A percentile compares a stretch with the other conserved stretches of the same genome.
Conservation (phyloP, 2,888 invertebrate species). For the Ichneumoninae sp. region DNA sequence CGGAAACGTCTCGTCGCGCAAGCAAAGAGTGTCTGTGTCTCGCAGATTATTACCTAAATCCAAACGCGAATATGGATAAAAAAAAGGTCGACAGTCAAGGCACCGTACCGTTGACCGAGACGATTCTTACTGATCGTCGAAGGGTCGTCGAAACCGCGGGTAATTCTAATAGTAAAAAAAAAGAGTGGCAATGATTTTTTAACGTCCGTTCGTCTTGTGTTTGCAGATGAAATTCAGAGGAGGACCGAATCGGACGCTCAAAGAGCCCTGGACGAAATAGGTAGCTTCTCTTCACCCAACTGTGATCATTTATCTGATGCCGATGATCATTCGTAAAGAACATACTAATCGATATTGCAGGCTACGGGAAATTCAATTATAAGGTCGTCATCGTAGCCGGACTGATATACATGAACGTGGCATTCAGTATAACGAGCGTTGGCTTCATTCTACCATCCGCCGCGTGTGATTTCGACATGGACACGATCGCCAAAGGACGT, state of each 20-base stretch:
- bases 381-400: conserved; percentile 90
- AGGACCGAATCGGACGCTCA: conserved; percentile 3
- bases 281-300: neutral
- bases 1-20: conserved; percentile 3
- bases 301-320: neutral
- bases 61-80: neutral
- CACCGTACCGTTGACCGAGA: neutral
- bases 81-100: neutral
- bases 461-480: conserved; percentile 92
- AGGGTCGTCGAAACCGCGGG: neutral
- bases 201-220: neutral
- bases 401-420: conserved; percentile 92
- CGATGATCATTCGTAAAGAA: neutral
- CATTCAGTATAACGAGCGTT: conserved; percentile 91
- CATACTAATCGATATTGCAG: conserved; percentile 82
- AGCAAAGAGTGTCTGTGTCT: neutral
- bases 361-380: conserved; percentile 93
- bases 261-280: conserved; percentile 9
- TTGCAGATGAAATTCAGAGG: conserved; percentile 2
- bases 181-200: neutral
- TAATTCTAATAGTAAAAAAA: neutral
- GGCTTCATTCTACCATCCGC: conserved; percentile 94
- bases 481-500: conserved; percentile 91
- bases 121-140: neutral
- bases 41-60: neutral